Base-by-base conservation (phyloP, 1,140 invertebrate genomes). In the Drosophila cardini region DNA sequence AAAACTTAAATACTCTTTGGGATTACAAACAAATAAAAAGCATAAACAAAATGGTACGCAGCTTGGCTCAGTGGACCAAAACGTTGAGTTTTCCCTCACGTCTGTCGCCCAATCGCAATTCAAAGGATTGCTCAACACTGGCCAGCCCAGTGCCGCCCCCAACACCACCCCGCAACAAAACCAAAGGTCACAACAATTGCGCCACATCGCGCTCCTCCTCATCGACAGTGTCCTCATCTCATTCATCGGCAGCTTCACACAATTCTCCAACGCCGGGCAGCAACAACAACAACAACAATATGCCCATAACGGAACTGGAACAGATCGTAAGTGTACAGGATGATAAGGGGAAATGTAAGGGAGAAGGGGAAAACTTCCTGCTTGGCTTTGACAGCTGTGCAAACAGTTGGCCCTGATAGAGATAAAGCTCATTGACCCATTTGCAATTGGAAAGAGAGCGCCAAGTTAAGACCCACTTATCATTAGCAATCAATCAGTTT, bases 61-160 rank as follows among this genome's bases (percentile, higher is more conserved):
- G 96, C 93, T 92, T 97, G 82, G 95, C 96, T 50, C 96, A 96
- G 94, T 97, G 96, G 96, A 97, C 96, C 82, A 97, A 97, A 94
- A 97, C 96, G 74, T 93, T 97, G 87, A 96, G 96, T 93, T 97
- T 97, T 91, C 96, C 96, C 67, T 95, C 96, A 79, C 94, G 96
- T 91, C 93, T 96, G 78, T 96, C 96, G 56, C 96, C 96, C 0
- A 96, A 96, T 90, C 94, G 95, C 78, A 94, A 94, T 40, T 94
- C 94, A 18, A 96, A 96, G 93, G 95, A 96, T 92, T 94, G 94
- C 92, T 93, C 94, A 65, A 93, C 93, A 56, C 26, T 91, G 60
- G 85, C 85, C 57, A 93, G 93, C 78, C 93, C 94, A 2, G 78
- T 83, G 57, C 91, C 92, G 16, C 90, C 92, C 11, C 94, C 93